Percentiles rank a stretch among this genome's conserved stretches.
phyloP scores from a whole-genome alignment of 2,113 vertebrate genomes.

The Cryptotis parvus region DNA sequence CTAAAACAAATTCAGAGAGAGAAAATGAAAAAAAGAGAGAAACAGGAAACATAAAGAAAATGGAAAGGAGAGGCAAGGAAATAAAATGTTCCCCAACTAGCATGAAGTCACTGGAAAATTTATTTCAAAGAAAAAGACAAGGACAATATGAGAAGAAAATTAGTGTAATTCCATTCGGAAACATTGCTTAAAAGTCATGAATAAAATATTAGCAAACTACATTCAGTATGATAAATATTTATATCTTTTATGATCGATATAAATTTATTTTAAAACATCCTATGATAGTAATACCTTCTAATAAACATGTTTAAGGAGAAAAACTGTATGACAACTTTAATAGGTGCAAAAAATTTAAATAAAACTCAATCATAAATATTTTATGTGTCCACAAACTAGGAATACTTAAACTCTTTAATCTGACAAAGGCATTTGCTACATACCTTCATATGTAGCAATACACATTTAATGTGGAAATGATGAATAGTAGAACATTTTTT shows the following conservation, averaged over 20 bases:
- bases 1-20: background rate
- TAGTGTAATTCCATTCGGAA: constrained; percentile 57
- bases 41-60: background rate
- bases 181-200: constrained; percentile 63
- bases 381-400: background rate
- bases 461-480: background rate
- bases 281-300: constrained; percentile 30
- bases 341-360: constrained; percentile 17
- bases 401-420: constrained; percentile 3
- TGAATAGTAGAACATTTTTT: constrained; percentile 43
- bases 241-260: constrained; percentile 57
- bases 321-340: background rate
- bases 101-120: constrained; percentile 24
- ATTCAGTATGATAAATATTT: constrained; percentile 70
- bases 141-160: constrained; percentile 23
- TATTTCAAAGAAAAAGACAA: constrained; percentile 33
- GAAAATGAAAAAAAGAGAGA: background rate
- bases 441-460: constrained; percentile 9
- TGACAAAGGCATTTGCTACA: background rate
- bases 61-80: background rate
- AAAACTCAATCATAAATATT: constrained; percentile 47
- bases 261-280: constrained; percentile 53
- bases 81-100: background rate
- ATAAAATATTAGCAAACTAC: constrained; percentile 72
- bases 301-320: constrained; percentile 47